phyloP scores from a whole-genome alignment of 2,797 vertebrate genomes.

The Eurystomus glaucurus region DNA sequence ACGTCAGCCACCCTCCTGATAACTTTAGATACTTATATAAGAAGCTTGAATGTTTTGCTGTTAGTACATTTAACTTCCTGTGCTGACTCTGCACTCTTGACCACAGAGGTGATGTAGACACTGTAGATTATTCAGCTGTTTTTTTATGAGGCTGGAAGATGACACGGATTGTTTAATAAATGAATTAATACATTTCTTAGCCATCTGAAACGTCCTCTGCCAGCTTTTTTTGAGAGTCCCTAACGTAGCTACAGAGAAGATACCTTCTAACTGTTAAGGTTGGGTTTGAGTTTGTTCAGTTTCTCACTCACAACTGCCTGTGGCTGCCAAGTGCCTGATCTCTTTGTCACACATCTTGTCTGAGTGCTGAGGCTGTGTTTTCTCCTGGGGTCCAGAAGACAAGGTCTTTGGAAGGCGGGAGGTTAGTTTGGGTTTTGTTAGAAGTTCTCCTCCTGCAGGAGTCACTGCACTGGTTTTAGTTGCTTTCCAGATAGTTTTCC shows the following conservation, averaged over 20 bases:
- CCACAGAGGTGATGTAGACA: neutral
- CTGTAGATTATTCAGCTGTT: neutral
- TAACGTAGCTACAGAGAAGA: neutral
- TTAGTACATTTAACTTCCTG: neutral
- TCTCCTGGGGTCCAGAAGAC: neutral
- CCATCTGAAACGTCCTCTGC: neutral
- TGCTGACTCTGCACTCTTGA: neutral
- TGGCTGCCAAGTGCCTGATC: constrained; percentile 53
- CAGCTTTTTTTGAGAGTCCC: neutral
- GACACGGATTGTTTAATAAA: fast-evolving
- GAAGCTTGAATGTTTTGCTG: neutral
- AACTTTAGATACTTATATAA: constrained; percentile 3
- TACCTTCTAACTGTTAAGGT: neutral
- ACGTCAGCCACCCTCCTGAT: neutral
- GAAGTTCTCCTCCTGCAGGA: neutral
- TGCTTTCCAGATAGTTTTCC: neutral
- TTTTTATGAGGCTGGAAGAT: neutral
- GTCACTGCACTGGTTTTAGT: neutral
- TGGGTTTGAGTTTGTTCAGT: neutral
- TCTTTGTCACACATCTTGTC: neutral
- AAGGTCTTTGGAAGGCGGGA: neutral
- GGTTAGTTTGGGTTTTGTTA: neutral
- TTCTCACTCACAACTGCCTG: neutral
- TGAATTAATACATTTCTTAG: neutral
- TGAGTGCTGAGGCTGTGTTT: neutral